Conservation (phyloP, 2,888 invertebrate species). For the Luperina testacea region DNA sequence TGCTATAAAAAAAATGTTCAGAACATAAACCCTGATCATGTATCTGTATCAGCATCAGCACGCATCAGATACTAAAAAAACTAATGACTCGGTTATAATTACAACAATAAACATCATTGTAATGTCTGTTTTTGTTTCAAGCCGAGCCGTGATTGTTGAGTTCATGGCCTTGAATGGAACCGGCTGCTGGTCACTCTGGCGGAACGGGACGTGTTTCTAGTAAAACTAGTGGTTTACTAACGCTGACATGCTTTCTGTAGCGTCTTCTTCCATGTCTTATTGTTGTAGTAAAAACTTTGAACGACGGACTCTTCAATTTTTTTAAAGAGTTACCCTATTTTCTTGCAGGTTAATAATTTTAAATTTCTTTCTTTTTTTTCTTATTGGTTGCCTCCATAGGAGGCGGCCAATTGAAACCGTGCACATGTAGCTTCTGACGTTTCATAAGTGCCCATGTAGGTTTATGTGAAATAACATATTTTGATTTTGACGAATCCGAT, state of each 20-base stretch:
- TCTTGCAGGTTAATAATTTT: too few relatives aligned
- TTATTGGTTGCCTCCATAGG: too few relatives aligned
- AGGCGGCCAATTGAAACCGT: too few relatives aligned
- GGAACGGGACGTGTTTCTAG: conserved; percentile 53
- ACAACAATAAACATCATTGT: conserved; percentile 41
- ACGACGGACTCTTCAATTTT: too few relatives aligned
- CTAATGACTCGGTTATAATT: conserved; percentile 41
- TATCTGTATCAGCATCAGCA: conserved; percentile 5
- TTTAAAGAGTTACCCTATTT: too few relatives aligned
- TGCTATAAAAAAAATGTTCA: conserved; percentile 9
- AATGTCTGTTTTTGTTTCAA: conserved; percentile 45
- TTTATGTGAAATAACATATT: background rate
- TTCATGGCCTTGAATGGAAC: conserved; percentile 55
- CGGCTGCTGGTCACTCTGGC: conserved; percentile 46
- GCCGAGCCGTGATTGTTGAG: conserved; percentile 36
- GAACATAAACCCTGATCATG: conserved; percentile 20
- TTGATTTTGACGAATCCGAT: background rate
- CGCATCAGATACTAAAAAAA: conserved; percentile 34
- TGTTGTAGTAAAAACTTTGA: background rate
- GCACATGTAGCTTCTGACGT: background rate
- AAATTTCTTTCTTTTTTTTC: too few relatives aligned
- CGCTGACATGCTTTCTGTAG: conserved; percentile 16
- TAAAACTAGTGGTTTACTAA: conserved; percentile 40
- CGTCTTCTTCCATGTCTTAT: conserved; percentile 15
- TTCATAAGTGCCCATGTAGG: background rate